phyloP scores from a whole-genome alignment of 2,888 invertebrate genomes.

The Latheticus oryzae region DNA sequence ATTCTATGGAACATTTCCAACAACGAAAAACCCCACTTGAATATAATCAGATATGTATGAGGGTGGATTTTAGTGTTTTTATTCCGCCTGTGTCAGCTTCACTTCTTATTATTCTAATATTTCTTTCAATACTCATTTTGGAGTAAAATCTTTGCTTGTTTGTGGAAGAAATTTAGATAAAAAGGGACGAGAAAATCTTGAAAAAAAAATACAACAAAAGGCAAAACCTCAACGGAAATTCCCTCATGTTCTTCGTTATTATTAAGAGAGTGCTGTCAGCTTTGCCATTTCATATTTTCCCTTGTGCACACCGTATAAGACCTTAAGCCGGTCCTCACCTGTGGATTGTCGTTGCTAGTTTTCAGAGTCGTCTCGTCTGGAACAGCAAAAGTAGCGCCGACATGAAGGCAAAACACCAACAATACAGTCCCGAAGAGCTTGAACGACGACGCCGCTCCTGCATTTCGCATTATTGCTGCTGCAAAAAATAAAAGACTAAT shows the following conservation, averaged over 20 bases:
- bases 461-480: conserved; percentile 59
- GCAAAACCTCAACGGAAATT: conserved; percentile 13
- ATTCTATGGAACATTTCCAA: conserved; percentile 1
- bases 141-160: too few relatives aligned
- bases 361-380: conserved; percentile 53
- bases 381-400: conserved; percentile 47
- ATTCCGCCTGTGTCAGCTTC: conserved; percentile 28
- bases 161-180: too few relatives aligned
- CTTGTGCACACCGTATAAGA: conserved; percentile 23
- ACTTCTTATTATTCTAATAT: conserved; percentile 31
- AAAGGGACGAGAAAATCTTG: too few relatives aligned
- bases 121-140: conserved; percentile 24
- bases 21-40: conserved; percentile 14
- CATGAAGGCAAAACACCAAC: conserved; percentile 54
- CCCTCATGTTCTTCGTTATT: conserved; percentile 26
- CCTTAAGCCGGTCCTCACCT: conserved; percentile 48
- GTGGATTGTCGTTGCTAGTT: conserved; percentile 55
- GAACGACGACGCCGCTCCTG: conserved; percentile 49
- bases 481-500: conserved; percentile 50
- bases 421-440: conserved; percentile 56
- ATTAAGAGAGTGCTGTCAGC: conserved; percentile 27
- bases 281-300: conserved; percentile 40
- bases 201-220: conserved; percentile 22
- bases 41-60: conserved; percentile 31
- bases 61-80: conserved; percentile 22